Base-by-base conservation (phyloP, 2,113 vertebrate species). In the Apeltes quadracus region DNA sequence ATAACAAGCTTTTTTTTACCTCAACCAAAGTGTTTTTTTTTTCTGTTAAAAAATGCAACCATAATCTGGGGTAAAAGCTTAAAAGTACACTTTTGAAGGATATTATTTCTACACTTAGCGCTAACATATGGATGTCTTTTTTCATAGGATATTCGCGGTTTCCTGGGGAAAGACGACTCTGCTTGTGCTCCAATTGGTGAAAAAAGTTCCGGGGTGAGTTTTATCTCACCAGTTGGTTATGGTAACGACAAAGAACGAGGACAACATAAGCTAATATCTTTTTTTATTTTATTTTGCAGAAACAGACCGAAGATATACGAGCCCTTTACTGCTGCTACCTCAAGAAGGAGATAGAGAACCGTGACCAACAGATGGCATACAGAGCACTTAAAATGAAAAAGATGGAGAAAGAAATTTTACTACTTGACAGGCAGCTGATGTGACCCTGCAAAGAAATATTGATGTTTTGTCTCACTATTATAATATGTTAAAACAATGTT, bases 381-480 rank as follows among this genome's bases (percentile, higher is more conserved):
- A 82, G 90, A 77, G 87, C 84, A 5, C 87, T 91, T 5, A 91
- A 90, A 58, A 91, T 91, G 90, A 87, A 27, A 81, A 91, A 91
- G 71, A 32, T 91, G 69, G 88, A 91, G 69, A 91, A 87, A 61
- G 90, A 91, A 75, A 78, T 91, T 3, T 39, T 85, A 51, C 51
- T 91, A 70, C 85, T 91, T 7, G 88, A 91, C 66, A 91, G 87
- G 63, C 85, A 90, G 68, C 73, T 90, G 10, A 44, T 56, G 76
- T 81, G 81, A 88, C 56, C 3, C 14, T 27, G 48, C 20, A 14
- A 41, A 71, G 4, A 70, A 10, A 23, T 10, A 11, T 1, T 54
- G 2, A 18, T 44, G 2, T 39, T 61, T 25, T 57, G 43, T 55
- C 3, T 12, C 43, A 22, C 8, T 29, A 4, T 65, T 27, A 22